Evolutionary conservation across 2,888 invertebrate genomes (phyloP).

Genomic region (Erebia aethiops): DNA sequence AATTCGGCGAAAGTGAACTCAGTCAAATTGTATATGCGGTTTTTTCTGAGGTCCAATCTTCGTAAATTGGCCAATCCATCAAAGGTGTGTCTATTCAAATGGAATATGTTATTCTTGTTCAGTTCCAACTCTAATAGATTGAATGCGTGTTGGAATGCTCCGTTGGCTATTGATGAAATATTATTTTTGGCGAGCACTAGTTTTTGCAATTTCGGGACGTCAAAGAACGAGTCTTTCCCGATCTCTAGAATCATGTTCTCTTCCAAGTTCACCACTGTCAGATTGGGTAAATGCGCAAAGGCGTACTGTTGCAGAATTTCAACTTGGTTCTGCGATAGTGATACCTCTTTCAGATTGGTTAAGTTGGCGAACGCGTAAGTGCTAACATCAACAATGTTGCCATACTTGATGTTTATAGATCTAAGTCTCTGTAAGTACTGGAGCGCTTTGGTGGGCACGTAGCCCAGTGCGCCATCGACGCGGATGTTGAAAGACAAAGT

Average conservation of each 20-base stretch:
- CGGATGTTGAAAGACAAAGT: slow-evolving; percentile 88
- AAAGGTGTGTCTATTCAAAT: slow-evolving; percentile 90
- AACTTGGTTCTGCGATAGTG: slow-evolving; percentile 87
- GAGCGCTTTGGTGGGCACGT: slow-evolving; percentile 88
- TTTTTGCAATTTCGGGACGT: slow-evolving; percentile 87
- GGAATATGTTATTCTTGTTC: slow-evolving; percentile 89
- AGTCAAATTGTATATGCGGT: slow-evolving; percentile 89
- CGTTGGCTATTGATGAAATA: slow-evolving; percentile 91
- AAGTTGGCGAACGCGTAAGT: slow-evolving; percentile 89
- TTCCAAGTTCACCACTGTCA: slow-evolving; percentile 87
- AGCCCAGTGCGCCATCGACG: slow-evolving; percentile 86
- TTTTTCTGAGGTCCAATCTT: slow-evolving; percentile 88
- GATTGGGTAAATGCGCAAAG: slow-evolving; percentile 87
- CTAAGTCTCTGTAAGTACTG: slow-evolving; percentile 86
- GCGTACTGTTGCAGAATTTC: slow-evolving; percentile 86
- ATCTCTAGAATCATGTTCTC: slow-evolving; percentile 90
- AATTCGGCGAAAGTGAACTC: slow-evolving; percentile 91
- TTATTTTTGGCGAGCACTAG: slow-evolving; percentile 93
- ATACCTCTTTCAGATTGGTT: slow-evolving; percentile 85
- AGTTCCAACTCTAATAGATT: slow-evolving; percentile 91
- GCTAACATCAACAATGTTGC: slow-evolving; percentile 86
- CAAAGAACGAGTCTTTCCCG: slow-evolving; percentile 87
- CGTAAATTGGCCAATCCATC: slow-evolving; percentile 88
- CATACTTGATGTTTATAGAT: slow-evolving; percentile 88
- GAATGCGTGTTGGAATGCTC: slow-evolving; percentile 89